phyloP scores from a whole-genome alignment of 2,888 invertebrate genomes.

The Zygogramma bicolorata region DNA sequence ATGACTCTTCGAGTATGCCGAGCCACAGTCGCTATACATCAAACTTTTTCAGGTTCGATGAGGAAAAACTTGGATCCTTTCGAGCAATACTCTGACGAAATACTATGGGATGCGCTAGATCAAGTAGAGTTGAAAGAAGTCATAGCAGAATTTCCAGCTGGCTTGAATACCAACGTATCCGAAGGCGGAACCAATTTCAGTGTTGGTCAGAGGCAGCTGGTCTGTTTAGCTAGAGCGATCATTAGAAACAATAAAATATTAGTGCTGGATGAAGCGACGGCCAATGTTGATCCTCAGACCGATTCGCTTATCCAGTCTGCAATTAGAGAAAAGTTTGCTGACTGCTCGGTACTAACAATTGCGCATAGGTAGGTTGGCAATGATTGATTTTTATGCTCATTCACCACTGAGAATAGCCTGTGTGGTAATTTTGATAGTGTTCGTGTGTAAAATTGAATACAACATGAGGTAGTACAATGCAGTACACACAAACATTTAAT shows the following conservation, averaged over 20 bases:
- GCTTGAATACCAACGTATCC: conserved; percentile 61
- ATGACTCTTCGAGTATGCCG: too few relatives aligned
- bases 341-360: conserved; percentile 87
- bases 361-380: conserved; percentile 74
- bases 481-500: too few relatives aligned
- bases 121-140: conserved; percentile 67
- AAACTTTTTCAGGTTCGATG: conserved; percentile 67
- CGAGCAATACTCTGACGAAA: conserved; percentile 56
- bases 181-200: conserved; percentile 73
- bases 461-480: too few relatives aligned
- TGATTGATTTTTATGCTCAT: background rate
- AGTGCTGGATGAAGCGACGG: conserved; percentile 80
- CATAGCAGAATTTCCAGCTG: conserved; percentile 72
- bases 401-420: too few relatives aligned
- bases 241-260: conserved; percentile 66
- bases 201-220: conserved; percentile 66
- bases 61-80: conserved; percentile 64
- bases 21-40: too few relatives aligned
- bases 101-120: conserved; percentile 57
- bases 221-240: conserved; percentile 78
- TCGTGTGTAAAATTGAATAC: too few relatives aligned
- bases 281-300: conserved; percentile 85
- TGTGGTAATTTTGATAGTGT: too few relatives aligned
- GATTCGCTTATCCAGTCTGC: conserved; percentile 84
- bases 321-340: conserved; percentile 79